phyloP scores from a whole-genome alignment of 2,888 invertebrate genomes.

The Plagodis dolabraria region DNA sequence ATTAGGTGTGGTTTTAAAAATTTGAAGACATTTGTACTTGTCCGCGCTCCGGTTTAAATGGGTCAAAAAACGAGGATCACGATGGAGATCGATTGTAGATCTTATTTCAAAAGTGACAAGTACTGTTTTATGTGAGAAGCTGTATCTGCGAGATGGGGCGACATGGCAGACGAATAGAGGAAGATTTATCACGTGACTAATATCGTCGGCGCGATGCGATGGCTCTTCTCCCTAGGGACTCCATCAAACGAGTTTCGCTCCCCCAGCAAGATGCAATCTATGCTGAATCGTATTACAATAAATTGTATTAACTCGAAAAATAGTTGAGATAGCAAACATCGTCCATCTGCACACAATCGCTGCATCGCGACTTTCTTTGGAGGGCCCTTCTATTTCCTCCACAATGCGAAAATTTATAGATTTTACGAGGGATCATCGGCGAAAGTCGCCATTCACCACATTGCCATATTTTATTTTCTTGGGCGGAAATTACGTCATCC shows the following conservation, averaged over 20 bases:
- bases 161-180: slow-evolving; percentile 58
- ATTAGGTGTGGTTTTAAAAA: slow-evolving; percentile 38
- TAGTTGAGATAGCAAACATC: slow-evolving; percentile 83
- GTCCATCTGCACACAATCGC: slow-evolving; percentile 83
- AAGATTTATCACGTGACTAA: slow-evolving; percentile 85
- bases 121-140: slow-evolving; percentile 30
- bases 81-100: slow-evolving; percentile 65
- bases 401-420: slow-evolving; percentile 76
- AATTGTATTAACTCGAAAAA: slow-evolving; percentile 85
- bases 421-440: slow-evolving; percentile 81
- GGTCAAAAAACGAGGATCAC: slow-evolving; percentile 67
- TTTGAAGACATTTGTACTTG: slow-evolving; percentile 38
- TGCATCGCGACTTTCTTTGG: slow-evolving; percentile 53
- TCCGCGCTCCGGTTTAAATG: slow-evolving; percentile 50
- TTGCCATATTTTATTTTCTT: slow-evolving; percentile 78
- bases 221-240: slow-evolving; percentile 74
- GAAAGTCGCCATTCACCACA: slow-evolving; percentile 74
- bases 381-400: slow-evolving; percentile 71
- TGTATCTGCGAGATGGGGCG: slow-evolving; percentile 57
- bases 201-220: slow-evolving; percentile 76
- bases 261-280: slow-evolving; percentile 82
- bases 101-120: slow-evolving; percentile 65
- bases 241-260: slow-evolving; percentile 84
- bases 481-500: slow-evolving; percentile 76
- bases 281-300: slow-evolving; percentile 85